Evolutionary conservation across 1,140 invertebrate species (phyloP).

Genomic region (Subanguina moxae): DNA sequence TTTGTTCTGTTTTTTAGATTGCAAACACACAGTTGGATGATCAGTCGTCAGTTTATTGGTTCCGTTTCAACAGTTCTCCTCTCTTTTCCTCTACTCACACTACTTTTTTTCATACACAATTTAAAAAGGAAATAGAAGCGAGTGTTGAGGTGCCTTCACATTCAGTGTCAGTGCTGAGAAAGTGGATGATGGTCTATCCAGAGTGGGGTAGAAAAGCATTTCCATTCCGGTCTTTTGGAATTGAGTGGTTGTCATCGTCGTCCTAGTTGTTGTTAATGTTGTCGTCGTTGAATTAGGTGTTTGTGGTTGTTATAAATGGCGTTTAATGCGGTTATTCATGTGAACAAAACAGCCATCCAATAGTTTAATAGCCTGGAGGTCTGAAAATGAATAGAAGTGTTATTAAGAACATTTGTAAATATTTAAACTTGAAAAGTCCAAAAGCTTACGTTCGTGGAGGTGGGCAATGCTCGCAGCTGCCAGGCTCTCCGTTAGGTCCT

Average conservation of each 20-base stretch:
- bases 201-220: not conserved
- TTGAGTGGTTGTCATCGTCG: slow-evolving; percentile 1
- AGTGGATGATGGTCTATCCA: not conserved
- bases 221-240: not conserved
- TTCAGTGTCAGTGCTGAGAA: not conserved
- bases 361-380: slow-evolving; percentile 6
- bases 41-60: slow-evolving; percentile 9
- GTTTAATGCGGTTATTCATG: not conserved
- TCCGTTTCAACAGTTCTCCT: not conserved
- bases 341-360: not conserved
- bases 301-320: not conserved
- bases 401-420: not conserved
- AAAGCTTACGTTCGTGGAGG: slow-evolving; percentile 39
- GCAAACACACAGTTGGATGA: not conserved
- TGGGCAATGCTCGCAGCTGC: slow-evolving; percentile 46
- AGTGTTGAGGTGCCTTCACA: not conserved
- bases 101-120: not conserved
- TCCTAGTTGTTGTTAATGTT: not conserved
- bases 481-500: slow-evolving; percentile 40
- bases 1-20: not conserved
- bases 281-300: slow-evolving; percentile 2
- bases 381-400: too few relatives aligned
- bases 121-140: not conserved
- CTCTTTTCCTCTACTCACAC: not conserved
- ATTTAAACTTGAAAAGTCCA: slow-evolving; percentile 47